A percentile compares a stretch with the other conserved stretches of the same genome.
Evolutionary conservation across 2,113 vertebrate genomes (phyloP).

Genomic region (Girardinichthys multiradiatus): DNA sequence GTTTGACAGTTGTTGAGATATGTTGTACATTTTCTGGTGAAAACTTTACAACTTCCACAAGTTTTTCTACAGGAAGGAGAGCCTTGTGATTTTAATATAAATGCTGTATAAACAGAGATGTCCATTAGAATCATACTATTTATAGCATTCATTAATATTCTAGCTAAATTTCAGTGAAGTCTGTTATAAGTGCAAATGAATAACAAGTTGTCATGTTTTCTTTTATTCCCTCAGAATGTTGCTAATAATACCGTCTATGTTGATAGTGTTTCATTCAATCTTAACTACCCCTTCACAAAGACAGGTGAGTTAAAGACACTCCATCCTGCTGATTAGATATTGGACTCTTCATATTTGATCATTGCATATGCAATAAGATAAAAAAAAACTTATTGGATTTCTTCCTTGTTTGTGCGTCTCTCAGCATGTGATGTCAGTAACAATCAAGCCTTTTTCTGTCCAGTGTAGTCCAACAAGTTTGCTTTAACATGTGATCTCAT

Average conservation of each 20-base stretch:
- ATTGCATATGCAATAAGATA: no score
- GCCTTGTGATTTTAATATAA: no score
- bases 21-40: no score
- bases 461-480: constrained; percentile 48
- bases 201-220: neutral
- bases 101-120: neutral
- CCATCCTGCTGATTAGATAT: neutral
- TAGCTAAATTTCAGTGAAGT: no score
- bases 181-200: neutral
- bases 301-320: constrained; percentile 47
- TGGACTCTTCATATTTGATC: no score
- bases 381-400: neutral
- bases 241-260: constrained; percentile 45
- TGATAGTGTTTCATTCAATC: constrained; percentile 27
- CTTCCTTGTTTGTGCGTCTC: constrained; percentile 29
- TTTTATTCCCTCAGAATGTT: constrained; percentile 54
- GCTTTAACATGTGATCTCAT: neutral
- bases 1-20: no score
- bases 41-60: no score
- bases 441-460: neutral
- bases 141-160: neutral
- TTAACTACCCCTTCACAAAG: constrained; percentile 54
- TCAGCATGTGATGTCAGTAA: constrained; percentile 21
- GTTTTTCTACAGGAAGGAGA: no score
- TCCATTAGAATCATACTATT: neutral